Base-by-base conservation (phyloP, 2,113 vertebrate genomes). In the Sarotherodon lohbergeri region DNA sequence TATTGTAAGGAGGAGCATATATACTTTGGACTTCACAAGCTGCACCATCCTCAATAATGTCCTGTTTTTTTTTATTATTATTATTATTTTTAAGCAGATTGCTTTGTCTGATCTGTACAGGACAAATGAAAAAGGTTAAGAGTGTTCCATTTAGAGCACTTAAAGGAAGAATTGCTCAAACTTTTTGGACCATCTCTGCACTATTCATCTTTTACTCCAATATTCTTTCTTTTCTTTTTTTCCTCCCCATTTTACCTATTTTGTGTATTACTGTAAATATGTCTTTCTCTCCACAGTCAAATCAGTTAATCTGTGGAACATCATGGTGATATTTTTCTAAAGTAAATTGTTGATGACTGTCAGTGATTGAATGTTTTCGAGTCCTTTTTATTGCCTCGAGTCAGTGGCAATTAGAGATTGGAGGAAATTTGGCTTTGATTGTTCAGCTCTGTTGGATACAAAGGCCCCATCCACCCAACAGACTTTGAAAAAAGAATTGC, bases 141-240 rank as follows among this genome's bases (percentile, higher is more conserved):
- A 98, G 95, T 97, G 98, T 91, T 97, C 97, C 95, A 97, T 97
- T 96, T 98, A 98, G 95, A 95, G 93, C 88, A 88, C 90, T 83
- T 91, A 90, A 92, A 90, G 85, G 89, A 90, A 76, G 86, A 94
- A 86, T 81, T 91, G 89, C 89, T 93, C 86, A 88, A 93, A 86
- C 82, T 92, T 93, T 90, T 90, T 91, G 93, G 84, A 92, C 36
- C 91, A 56, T 90, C 88, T 94, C 93, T 91, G 89, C 92, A 92
- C 92, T 92, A 88, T 85, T 93, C 86, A 89, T 85, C 86, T 85
- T 91, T 90, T 81, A 83, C 86, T 68, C 39, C 81, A 13, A 83
- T 63, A 17, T 52, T 46, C 17, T 71, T 32, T 50, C 41, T n/a
- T 14, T 17, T 32, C 32, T 34, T 68, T 61, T 66, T 66, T 50